These are phyloP conservation scores for Poecilia wingei DNA, from an alignment of 2,797 vertebrate genomes.

Conservation along the genomic window DNA sequence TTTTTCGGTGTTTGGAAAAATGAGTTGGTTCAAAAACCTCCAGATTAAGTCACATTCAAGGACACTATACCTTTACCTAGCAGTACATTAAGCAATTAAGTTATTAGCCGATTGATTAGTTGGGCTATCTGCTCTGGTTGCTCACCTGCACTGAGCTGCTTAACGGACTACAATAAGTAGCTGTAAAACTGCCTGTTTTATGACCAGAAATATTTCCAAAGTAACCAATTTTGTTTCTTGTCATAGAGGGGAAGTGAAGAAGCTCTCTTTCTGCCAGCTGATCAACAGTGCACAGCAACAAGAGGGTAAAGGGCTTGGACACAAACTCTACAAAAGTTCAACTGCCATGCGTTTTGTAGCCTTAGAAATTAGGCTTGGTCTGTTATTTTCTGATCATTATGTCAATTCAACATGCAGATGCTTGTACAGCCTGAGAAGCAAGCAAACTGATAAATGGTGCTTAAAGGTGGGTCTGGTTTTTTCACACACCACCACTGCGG, in stretches of 20 bases:
- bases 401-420: slow-evolving; percentile 1
- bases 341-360: neutral
- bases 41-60: neutral
- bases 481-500: neutral
- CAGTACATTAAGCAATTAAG: neutral
- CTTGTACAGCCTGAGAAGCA: neutral
- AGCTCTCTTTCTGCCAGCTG: neutral
- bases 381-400: neutral
- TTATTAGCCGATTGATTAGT: neutral
- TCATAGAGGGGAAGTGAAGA: neutral
- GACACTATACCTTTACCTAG: neutral
- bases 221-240: neutral
- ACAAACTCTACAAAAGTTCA: neutral
- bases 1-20: too few relatives aligned
- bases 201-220: neutral
- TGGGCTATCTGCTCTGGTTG: neutral
- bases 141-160: neutral
- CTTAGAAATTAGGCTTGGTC: neutral
- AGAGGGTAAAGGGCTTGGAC: neutral
- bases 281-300: neutral
- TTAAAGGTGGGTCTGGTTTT: neutral
- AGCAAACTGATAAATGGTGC: neutral
- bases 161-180: neutral
- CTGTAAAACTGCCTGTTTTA: neutral
- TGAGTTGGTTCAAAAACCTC: neutral